Evolutionary conservation across 2,113 vertebrate genomes (phyloP).

Genomic region (Nerophis lumbriciformis): DNA sequence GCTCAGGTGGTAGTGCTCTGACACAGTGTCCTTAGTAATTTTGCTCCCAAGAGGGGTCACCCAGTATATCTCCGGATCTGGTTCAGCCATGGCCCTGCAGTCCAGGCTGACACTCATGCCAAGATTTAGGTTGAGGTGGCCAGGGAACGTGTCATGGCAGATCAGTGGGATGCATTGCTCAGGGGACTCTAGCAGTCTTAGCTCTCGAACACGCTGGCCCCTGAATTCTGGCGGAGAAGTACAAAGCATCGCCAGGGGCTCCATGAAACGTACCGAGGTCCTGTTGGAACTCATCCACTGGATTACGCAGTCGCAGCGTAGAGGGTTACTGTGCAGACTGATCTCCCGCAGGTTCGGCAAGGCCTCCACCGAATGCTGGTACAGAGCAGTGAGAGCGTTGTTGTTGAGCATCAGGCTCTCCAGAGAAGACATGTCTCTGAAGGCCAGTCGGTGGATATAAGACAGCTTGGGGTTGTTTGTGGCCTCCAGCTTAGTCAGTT

Average conservation of each 20-base stretch:
- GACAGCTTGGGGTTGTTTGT: constrained; percentile 96
- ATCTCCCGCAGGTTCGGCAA: constrained; percentile 93
- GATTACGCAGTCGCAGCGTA: constrained; percentile 93
- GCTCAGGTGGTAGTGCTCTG: constrained; percentile 85
- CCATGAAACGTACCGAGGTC: constrained; percentile 95
- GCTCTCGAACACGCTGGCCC: constrained; percentile 83
- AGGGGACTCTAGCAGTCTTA: constrained; percentile 72
- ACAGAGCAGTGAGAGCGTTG: constrained; percentile 89
- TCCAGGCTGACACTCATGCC: constrained; percentile 83
- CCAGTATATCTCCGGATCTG: constrained; percentile 97
- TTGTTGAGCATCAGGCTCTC: constrained; percentile 98
- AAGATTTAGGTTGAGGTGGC: constrained; percentile 80
- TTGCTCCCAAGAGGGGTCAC: constrained; percentile 90
- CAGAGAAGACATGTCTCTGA: constrained; percentile 89
- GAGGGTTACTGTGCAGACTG: constrained; percentile 92
- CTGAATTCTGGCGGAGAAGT: constrained; percentile 82
- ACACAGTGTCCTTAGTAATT: constrained; percentile 81
- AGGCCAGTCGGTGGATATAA: constrained; percentile 86
- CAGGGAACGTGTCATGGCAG: constrained; percentile 85
- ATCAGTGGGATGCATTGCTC: constrained; percentile 95
- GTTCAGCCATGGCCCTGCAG: constrained; percentile 94
- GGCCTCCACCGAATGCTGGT: constrained; percentile 84
- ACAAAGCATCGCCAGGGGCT: constrained; percentile 92
- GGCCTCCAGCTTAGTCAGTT: constrained; percentile 94
- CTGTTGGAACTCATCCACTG: constrained; percentile 94